Evolutionary conservation across 2,797 vertebrate species (phyloP).

Genomic region (Catamblyrhynchus diadema): DNA sequence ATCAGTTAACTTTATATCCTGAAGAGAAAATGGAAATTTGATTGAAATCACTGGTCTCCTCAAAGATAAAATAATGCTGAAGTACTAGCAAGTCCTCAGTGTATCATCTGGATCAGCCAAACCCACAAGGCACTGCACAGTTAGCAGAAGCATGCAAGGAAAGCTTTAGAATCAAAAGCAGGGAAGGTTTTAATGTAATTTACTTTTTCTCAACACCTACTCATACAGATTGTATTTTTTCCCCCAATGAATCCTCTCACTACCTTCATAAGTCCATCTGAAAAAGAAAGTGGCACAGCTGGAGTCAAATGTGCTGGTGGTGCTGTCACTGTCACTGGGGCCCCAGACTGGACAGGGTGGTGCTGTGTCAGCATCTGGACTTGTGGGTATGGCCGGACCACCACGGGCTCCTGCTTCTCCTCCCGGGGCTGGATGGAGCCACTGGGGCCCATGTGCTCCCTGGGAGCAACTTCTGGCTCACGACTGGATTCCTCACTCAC

Average conservation of each 20-base stretch:
- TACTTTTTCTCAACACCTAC: neutral
- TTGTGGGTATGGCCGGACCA: constrained; percentile 95
- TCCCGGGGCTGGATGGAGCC: constrained; percentile 84
- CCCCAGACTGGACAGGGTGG: constrained; percentile 85
- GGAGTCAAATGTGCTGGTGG: constrained; percentile 87
- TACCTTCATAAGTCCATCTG: constrained; percentile 95
- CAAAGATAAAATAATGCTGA: neutral
- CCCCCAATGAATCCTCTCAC: neutral
- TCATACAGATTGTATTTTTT: fast-evolving
- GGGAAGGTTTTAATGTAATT: neutral
- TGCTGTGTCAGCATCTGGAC: constrained; percentile 86
- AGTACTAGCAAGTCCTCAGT: neutral
- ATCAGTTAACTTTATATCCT: neutral
- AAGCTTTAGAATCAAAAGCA: neutral
- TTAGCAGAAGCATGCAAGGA: neutral
- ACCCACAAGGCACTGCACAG: neutral
- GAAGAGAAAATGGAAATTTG: neutral
- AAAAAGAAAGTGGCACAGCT: constrained; percentile 86
- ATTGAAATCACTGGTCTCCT: neutral
- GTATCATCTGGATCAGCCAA: neutral
- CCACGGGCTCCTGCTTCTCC: constrained; percentile 96
- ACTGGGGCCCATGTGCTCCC: constrained; percentile 80
- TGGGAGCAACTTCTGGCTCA: constrained; percentile 82
- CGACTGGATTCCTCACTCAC: constrained; percentile 81
- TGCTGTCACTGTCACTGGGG: constrained; percentile 86